These are phyloP conservation scores for Platichthys stellatus DNA, from an alignment of 2,113 vertebrate genomes.

Conservation along the genomic window DNA sequence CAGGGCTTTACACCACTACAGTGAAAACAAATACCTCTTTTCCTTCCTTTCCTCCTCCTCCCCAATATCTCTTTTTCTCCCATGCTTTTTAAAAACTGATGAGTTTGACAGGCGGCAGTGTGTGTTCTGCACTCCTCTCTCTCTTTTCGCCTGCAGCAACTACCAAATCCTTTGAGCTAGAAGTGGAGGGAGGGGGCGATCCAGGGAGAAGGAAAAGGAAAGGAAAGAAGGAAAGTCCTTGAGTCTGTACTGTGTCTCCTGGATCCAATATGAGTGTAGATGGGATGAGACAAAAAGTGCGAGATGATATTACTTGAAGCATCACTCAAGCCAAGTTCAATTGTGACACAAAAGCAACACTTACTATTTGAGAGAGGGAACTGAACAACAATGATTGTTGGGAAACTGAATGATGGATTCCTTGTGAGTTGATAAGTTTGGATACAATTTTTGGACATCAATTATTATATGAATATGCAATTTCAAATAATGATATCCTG, in stretches of 20 bases:
- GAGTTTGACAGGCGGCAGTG: constrained; percentile 62
- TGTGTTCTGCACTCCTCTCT: constrained; percentile 25
- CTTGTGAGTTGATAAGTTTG: background rate
- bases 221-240: background rate
- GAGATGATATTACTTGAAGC: constrained; percentile 8
- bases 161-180: constrained; percentile 48
- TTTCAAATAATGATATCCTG: background rate
- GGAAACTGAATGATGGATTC: background rate
- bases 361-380: background rate
- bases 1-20: constrained; percentile 59
- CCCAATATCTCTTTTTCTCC: constrained; percentile 40
- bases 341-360: background rate
- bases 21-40: constrained; percentile 68
- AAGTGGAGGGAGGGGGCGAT: constrained; percentile 18
- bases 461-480: background rate
- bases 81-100: constrained; percentile 49
- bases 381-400: background rate
- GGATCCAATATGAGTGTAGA: constrained; percentile 27
- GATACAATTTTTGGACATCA: background rate
- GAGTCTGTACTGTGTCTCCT: constrained; percentile 2
- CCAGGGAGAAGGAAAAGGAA: background rate
- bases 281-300: constrained; percentile 19
- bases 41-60: constrained; percentile 52
- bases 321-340: constrained; percentile 16
- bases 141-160: constrained; percentile 24